A percentile compares a stretch with the other conserved stretches of the same genome.
These are phyloP conservation scores for Benthosema pterotum DNA, from an alignment of 2,797 vertebrate genomes.

Conservation along the genomic window DNA sequence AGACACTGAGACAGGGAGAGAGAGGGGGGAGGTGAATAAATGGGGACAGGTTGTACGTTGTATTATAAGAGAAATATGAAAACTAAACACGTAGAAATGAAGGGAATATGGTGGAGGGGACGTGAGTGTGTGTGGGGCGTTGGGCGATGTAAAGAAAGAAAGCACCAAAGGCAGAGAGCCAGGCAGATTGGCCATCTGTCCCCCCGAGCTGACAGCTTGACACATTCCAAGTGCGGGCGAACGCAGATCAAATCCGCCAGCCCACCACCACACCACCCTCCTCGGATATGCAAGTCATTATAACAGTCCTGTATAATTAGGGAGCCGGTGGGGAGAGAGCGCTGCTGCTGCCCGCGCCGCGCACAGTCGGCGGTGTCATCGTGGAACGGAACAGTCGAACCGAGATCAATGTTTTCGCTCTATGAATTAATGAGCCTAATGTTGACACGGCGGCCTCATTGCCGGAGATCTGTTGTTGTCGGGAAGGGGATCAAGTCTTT, in stretches of 20 bases:
- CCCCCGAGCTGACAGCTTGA: slow-evolving; percentile 69
- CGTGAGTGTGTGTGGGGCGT: slow-evolving; percentile 7
- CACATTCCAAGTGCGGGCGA: slow-evolving; percentile 50
- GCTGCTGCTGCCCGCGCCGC: slow-evolving; percentile 21
- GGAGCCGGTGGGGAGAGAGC: slow-evolving; percentile 27
- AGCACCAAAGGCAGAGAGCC: slow-evolving; percentile 42
- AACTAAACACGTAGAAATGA: not conserved
- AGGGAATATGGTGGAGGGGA: not conserved
- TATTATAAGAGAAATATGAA: not conserved
- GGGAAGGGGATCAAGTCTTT: slow-evolving; percentile 26
- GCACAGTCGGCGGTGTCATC: slow-evolving; percentile 33
- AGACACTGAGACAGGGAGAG: slow-evolving; percentile 19
- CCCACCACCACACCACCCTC: slow-evolving; percentile 39
- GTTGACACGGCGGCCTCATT: slow-evolving; percentile 59
- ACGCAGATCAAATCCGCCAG: slow-evolving; percentile 53
- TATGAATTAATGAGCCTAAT: slow-evolving; percentile 74
- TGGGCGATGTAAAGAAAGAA: slow-evolving; percentile 32
- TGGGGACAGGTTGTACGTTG: slow-evolving; percentile 3
- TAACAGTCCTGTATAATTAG: slow-evolving; percentile 59
- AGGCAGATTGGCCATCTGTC: slow-evolving; percentile 73
- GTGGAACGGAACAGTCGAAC: slow-evolving; percentile 51
- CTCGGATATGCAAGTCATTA: slow-evolving; percentile 59
- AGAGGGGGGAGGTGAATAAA: not conserved
- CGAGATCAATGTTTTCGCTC: slow-evolving; percentile 68
- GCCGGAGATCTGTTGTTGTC: slow-evolving; percentile 11